phyloP scores from a whole-genome alignment of 64 coral and sea anemone genomes.

The Actinia equina region DNA sequence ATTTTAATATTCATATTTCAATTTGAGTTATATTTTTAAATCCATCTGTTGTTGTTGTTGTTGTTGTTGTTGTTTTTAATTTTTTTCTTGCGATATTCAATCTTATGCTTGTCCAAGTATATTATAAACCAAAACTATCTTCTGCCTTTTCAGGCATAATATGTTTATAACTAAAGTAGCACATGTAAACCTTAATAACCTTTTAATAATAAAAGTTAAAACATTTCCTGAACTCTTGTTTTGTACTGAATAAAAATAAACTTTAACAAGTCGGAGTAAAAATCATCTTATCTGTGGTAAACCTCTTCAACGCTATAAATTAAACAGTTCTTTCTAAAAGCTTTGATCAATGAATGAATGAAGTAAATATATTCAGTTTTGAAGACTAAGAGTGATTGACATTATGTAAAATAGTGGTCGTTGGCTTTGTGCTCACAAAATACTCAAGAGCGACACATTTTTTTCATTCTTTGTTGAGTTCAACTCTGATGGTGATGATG shows the following conservation, averaged over 20 bases:
- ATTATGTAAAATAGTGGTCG: neutral
- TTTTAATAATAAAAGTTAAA: slow-evolving; percentile 10
- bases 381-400: neutral
- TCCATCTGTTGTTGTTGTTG: too few species aligned
- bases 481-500: neutral
- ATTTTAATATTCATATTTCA: too few species aligned
- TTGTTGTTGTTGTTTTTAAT: too few species aligned
- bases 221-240: neutral
- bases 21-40: too few species aligned
- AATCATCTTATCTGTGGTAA: slow-evolving; percentile 2
- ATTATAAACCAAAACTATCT: neutral
- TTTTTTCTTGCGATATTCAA: neutral
- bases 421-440: too few species aligned
- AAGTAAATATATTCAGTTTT: neutral
- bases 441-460: too few species aligned
- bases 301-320: neutral
- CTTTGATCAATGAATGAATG: neutral
- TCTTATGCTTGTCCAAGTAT: neutral
- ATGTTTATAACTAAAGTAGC: neutral
- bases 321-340: neutral
- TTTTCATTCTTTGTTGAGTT: too few species aligned
- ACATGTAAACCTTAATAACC: neutral
- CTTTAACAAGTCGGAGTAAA: neutral
- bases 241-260: slow-evolving; percentile 11
- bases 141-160: neutral